These are phyloP conservation scores for Caenorhabditis latens DNA, from an alignment of 1,140 invertebrate genomes.

Conservation along the genomic window DNA sequence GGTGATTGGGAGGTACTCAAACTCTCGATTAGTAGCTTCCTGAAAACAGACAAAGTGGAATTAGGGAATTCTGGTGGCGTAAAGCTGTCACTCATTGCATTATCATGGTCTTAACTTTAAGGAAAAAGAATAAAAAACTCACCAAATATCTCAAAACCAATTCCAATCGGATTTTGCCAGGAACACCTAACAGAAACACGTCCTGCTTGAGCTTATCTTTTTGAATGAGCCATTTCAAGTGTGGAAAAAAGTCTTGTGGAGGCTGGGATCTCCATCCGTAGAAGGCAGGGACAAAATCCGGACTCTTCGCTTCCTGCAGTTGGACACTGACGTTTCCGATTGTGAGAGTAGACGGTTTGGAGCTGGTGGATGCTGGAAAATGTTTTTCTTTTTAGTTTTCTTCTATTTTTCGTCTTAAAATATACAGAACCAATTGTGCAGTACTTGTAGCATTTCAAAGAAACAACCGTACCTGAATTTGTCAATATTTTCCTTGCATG, in stretches of 20 bases:
- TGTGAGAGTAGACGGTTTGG: conserved; percentile 79
- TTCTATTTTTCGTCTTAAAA: background rate
- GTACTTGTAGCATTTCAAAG: too few relatives aligned
- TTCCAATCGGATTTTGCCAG: conserved; percentile 85
- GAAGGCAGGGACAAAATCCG: conserved; percentile 87
- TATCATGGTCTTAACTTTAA: background rate
- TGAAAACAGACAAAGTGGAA: conserved; percentile 58
- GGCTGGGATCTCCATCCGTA: conserved; percentile 77
- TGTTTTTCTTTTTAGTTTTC: background rate
- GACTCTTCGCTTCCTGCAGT: conserved; percentile 82
- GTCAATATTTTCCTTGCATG: conserved; percentile 17
- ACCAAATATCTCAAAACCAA: conserved; percentile 86
- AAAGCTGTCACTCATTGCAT: too few relatives aligned
- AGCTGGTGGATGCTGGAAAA: conserved; percentile 20
- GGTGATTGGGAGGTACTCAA: conserved; percentile 93
- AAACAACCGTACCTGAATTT: background rate
- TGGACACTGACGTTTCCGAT: conserved; percentile 85
- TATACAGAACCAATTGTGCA: too few relatives aligned
- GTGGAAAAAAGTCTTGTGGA: conserved; percentile 70
- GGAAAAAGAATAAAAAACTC: conserved; percentile 51
- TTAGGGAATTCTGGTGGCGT: too few relatives aligned
- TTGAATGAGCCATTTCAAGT: conserved; percentile 76
- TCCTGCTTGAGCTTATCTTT: conserved; percentile 89
- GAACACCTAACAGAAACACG: conserved; percentile 92
- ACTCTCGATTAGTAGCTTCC: conserved; percentile 88